Conservation (phyloP, 2,888 invertebrate genomes). For the Iphiclides podalirius region DNA sequence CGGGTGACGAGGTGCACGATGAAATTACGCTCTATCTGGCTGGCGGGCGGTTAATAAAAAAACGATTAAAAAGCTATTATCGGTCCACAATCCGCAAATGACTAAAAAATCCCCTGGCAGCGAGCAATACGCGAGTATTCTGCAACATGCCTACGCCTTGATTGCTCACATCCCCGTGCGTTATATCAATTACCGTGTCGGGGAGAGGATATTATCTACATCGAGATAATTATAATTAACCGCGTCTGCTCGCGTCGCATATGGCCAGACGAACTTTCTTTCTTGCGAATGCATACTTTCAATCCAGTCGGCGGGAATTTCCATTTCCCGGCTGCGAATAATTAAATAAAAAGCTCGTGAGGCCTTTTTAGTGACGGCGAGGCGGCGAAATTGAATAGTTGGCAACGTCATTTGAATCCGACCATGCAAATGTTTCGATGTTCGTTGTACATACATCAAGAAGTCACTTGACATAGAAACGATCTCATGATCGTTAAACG, state of each 20-base stretch:
- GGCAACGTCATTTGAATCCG: too few relatives aligned
- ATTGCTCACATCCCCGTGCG: slow-evolving; percentile 1
- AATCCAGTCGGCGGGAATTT: slow-evolving; percentile 31
- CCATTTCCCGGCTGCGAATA: slow-evolving; percentile 24
- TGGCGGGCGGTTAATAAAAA: too few relatives aligned
- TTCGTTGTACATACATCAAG: too few relatives aligned
- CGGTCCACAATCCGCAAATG: slow-evolving; percentile 32
- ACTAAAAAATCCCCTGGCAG: slow-evolving; percentile 20
- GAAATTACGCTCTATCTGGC: slow-evolving; percentile 7
- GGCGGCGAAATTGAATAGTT: not conserved
- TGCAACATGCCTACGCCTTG: not conserved
- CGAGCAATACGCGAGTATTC: slow-evolving; percentile 3
- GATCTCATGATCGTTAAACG: too few relatives aligned
- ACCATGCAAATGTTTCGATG: too few relatives aligned
- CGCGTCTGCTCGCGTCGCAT: slow-evolving; percentile 13
- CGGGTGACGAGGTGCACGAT: slow-evolving; percentile 6
- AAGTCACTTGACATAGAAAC: too few relatives aligned
- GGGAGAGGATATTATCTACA: slow-evolving; percentile 23
- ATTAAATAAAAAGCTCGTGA: slow-evolving; percentile 6
- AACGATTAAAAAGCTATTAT: slow-evolving; percentile 48
- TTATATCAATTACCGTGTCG: slow-evolving; percentile 15
- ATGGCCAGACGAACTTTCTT: slow-evolving; percentile 32
- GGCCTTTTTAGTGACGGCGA: not conserved
- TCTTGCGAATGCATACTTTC: slow-evolving; percentile 34
- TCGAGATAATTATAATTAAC: slow-evolving; percentile 22